Evolutionary conservation across 2,113 vertebrate species (phyloP), one percentile per base, ranked within the genome.

Genomic region (Tinamus guttatus): DNA sequence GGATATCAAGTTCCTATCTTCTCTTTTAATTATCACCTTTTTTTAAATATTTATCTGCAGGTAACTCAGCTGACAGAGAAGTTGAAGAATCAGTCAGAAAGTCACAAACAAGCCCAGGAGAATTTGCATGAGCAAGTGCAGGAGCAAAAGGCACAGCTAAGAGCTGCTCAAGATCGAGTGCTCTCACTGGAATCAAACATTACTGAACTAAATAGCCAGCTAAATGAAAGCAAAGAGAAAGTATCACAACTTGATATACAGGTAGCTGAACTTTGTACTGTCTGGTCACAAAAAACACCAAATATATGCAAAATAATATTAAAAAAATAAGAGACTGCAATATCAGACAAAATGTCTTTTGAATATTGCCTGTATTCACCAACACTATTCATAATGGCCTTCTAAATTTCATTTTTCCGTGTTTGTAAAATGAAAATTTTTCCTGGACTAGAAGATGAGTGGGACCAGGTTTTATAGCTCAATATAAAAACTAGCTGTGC

Each of bases 71-170:
- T 99, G 92, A 98, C 98, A 40, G 99, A 99, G 95, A 99, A 99
- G 97, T 95, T 99, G 91, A 99, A 99, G 97, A 99, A 99, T 97
- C 99, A 99, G 38, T 99, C 99, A 2, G 99, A 99, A 98, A 99
- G 99, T 97, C 99, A 99, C 97, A 99, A 99, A 91, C 99, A 99
- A 97, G 99, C 99, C 65, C 99, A 99, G 95, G 99, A 99, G 87
- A 99, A 99, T 97, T 97, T 99, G 51, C 99, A 99, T 13, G 98
- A 99, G 73, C 99, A 99, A 96, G 98, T 99, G 32, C 99, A 99
- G 95, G 99, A 99, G 92, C 99, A 99, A 97, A 99, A 99, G 97
- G 98, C 98, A 14, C 98, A 99, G 67, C 90, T 99, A 41, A 98
- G 98, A 67, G 98, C 98, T 40, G 98, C 99, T 34, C 99, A 99